Conservation (phyloP, 2,113 vertebrate genomes). For the Ceuthmochares aereus region DNA sequence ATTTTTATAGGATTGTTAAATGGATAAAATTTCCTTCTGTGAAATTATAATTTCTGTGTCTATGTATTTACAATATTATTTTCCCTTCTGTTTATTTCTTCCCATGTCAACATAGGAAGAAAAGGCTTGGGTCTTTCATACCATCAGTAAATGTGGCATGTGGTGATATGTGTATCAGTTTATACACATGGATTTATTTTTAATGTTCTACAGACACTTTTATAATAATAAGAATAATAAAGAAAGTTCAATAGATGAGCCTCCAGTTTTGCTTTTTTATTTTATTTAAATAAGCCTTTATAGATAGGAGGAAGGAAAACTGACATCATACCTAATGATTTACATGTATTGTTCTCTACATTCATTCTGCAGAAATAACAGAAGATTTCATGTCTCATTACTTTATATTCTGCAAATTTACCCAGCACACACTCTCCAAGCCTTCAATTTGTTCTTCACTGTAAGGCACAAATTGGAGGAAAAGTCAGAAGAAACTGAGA, state of each 20-base stretch:
- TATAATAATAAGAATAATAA: neutral
- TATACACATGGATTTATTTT: neutral
- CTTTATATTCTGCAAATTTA: neutral
- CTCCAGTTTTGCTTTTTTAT: neutral
- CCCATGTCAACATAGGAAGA: neutral
- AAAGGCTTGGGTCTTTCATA: neutral
- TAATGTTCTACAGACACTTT: neutral
- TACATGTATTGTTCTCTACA: neutral
- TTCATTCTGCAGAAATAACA: neutral
- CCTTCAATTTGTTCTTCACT: neutral
- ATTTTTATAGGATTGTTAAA: neutral
- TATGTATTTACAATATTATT: neutral
- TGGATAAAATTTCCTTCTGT: neutral
- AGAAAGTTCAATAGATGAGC: neutral
- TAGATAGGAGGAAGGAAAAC: neutral
- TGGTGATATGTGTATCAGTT: neutral
- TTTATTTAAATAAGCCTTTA: neutral
- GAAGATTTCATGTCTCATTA: neutral
- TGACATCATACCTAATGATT: neutral
- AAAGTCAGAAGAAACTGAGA: neutral
- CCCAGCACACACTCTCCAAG: accelerated
- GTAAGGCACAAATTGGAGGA: neutral
- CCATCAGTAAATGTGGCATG: neutral
- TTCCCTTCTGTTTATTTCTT: neutral
- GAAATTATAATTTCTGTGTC: neutral